Evolutionary conservation across 2,797 vertebrate species (phyloP), one percentile per base, ranked within the genome.

Genomic region (Tamandua tetradactyla): DNA sequence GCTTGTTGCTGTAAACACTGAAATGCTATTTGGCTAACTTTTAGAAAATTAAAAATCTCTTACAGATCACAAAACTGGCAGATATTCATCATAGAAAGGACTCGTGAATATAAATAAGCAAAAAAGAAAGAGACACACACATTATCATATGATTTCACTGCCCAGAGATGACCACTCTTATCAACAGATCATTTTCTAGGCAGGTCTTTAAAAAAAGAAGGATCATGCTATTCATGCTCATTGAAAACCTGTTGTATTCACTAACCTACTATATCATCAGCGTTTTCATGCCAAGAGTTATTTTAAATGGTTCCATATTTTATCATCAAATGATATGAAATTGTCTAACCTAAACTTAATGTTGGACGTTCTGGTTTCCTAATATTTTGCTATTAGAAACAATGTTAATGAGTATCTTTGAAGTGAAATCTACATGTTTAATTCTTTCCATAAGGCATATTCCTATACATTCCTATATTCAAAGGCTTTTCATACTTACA

Each of bases 401-500:
- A 27, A 88, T 40, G 35, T 69, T 72, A 92, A 25, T 61, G 17
- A 76, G 30, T 7, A 69, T 52, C 8, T 25, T 69, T 83, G 27
- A 87, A 83, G 17, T 75, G 12, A 93, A 94, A 86, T 76, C 57
- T 80, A 49, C 22, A 52, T 61, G 4, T 5, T 90, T 68, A 95
- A 66, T 87, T 71, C 69, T 91, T 87, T 84, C 15, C 37, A 72
- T 82, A 57, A 10, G 7, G 68, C 47, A 18, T 75, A 52, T 52
- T 88, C 75, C n/a, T 81, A 6, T 85, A 80, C 22, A 66, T 82
- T 87, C n/a, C 79, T 23, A 91, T 74, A n/a, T 95, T 81, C 27
- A 88, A 80, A 94, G 42, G 81, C 4, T 93, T 87, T 37, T 82
- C 1, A 40, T 57, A 87, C 30, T 14, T 74, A 40, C 1, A 86